These are phyloP conservation scores for Phortica okadai DNA, from an alignment of 2,888 invertebrate species.

Conservation along the genomic window DNA sequence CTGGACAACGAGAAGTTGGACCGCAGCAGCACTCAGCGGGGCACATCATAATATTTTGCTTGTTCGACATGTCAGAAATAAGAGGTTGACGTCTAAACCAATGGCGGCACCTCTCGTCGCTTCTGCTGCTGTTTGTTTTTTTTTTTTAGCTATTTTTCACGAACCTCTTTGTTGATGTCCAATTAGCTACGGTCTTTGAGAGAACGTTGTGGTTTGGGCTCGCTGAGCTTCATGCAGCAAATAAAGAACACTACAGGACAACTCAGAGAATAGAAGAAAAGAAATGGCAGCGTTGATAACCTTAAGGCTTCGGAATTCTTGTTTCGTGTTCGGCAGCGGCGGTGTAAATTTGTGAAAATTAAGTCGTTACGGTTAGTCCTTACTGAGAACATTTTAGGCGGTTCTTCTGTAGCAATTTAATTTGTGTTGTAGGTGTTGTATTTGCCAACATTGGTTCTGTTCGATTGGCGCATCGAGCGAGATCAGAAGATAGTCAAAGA, in stretches of 20 bases:
- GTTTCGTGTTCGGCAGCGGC: constrained; percentile 16
- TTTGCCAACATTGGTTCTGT: constrained; percentile 66
- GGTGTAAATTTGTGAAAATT: constrained; percentile 65
- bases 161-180: constrained; percentile 60
- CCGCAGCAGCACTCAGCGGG: constrained; percentile 64
- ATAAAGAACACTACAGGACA: constrained; percentile 57
- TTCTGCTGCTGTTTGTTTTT: constrained; percentile 29
- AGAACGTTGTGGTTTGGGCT: constrained; percentile 36
- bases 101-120: neutral
- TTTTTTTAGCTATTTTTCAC: constrained; percentile 57
- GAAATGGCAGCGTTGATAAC: constrained; percentile 24
- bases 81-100: neutral
- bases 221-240: constrained; percentile 29
- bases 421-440: constrained; percentile 71
- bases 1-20: constrained; percentile 45
- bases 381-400: constrained; percentile 61
- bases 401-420: constrained; percentile 71
- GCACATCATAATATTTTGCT: constrained; percentile 74
- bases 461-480: neutral
- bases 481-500: constrained; percentile 53
- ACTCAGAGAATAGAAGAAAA: constrained; percentile 41
- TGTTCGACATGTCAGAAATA: constrained; percentile 50
- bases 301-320: neutral
- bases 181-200: constrained; percentile 64
- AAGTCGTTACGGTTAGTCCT: constrained; percentile 65